phyloP scores from a whole-genome alignment of 1,140 invertebrate genomes.

The Caerostris extrusa region DNA sequence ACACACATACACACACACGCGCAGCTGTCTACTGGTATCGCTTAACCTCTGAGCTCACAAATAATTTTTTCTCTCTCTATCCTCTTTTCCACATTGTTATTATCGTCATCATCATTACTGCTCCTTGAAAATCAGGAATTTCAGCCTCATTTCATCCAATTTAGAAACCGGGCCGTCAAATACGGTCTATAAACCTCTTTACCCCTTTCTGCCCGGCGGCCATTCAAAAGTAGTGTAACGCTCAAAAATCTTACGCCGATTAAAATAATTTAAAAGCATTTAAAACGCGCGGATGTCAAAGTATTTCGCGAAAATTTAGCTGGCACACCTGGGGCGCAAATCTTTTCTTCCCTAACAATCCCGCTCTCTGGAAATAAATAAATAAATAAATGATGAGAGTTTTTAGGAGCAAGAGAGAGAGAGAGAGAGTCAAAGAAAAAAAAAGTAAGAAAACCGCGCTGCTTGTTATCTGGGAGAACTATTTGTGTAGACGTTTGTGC shows the following conservation, averaged over 20 bases:
- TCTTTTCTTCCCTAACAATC: constrained; percentile 74
- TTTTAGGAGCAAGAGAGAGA: neutral
- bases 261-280: constrained; percentile 78
- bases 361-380: constrained; percentile 55
- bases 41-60: constrained; percentile 38
- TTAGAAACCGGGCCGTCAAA: constrained; percentile 63
- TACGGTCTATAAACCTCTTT: constrained; percentile 53
- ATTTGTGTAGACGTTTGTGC: constrained; percentile 77
- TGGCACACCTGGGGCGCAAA: constrained; percentile 69
- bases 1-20: neutral
- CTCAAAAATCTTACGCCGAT: constrained; percentile 70
- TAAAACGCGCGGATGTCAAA: constrained; percentile 72
- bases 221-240: constrained; percentile 57
- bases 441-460: constrained; percentile 57
- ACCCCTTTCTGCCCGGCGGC: constrained; percentile 57
- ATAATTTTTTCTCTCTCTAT: neutral
- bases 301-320: constrained; percentile 57
- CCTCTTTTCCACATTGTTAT: constrained; percentile 22
- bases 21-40: neutral
- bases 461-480: constrained; percentile 76
- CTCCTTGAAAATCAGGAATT: constrained; percentile 33
- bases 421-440: neutral
- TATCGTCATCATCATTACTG: constrained; percentile 56
- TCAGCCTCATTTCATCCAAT: constrained; percentile 76
- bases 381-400: constrained; percentile 49